Conservation (phyloP, 2,888 invertebrate species). For the Lasioglossum calceatum region DNA sequence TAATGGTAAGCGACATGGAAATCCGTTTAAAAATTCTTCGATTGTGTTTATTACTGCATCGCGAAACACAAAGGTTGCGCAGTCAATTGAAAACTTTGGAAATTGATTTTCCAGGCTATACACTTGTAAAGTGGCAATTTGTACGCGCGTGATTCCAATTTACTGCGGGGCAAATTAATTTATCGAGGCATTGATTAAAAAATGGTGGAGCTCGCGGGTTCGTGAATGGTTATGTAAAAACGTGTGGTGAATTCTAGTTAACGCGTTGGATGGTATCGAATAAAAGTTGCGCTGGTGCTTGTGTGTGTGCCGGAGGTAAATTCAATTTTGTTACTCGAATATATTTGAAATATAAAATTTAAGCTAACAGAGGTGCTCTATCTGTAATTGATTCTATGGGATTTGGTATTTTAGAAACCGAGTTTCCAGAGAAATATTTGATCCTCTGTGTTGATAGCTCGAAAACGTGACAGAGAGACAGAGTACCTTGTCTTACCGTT, state of each 20-base stretch:
- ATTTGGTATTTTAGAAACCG: background rate
- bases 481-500: background rate
- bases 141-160: background rate
- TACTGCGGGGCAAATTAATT: background rate
- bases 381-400: background rate
- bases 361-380: background rate
- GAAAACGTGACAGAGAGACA: background rate
- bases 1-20: background rate
- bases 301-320: background rate
- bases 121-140: background rate
- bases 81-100: background rate
- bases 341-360: background rate
- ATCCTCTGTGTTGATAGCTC: background rate
- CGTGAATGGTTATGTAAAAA: background rate
- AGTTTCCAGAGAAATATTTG: background rate
- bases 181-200: background rate
- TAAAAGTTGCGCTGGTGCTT: background rate
- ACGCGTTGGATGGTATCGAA: background rate
- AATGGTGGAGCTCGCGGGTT: background rate
- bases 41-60: background rate
- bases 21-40: background rate
- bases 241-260: background rate
- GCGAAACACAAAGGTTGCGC: background rate
- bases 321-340: background rate
- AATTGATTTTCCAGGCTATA: background rate